Base-by-base conservation (phyloP, 92 coral and sea anemone species). In the Blastomussa wellsi region DNA sequence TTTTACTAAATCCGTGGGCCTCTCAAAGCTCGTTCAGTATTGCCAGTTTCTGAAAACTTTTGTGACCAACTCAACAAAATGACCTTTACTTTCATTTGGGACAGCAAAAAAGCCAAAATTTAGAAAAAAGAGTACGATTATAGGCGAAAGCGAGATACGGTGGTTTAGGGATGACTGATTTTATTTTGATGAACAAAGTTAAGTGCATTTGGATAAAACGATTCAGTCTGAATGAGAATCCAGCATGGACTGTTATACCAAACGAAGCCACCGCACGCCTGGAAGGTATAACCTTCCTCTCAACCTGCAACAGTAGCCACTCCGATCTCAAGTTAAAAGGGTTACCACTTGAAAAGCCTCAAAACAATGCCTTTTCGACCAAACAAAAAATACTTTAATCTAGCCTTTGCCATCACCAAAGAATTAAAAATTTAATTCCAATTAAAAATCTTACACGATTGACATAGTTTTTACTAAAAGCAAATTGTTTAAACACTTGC, bases 171-270 rank as follows among this genome's bases (percentile, higher is more conserved):
- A 78, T 86, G 84, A 79, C 31, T 7, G 82, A 68, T 24, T 86
- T 66, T 86, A 28, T 47, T 17, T 53, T n/a, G 7, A 19, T 47
- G 26, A 51, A 38, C 69, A 86, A 78, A 49, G 64, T 65, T 5
- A 78, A 85, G 35, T 65, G 36, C 31, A 73, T 49, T 7, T 84
- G 88, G 82, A 72, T 64, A 1, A 84, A 84, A 32, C 81, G 88
- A n/a, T 13, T 84, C 17, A 16, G 26, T 35, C 16, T 57, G 17
- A 35, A 39, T 8, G 20, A 31, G 32, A 41, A 80, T 80, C 16
- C 49, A 17, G 84, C 71, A 32, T 80, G 76, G 84, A 80, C 37
- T 22, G 73, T 68, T 68, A 68, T 68, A n/a, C n/a, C n/a, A n/a
- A n/a, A n/a, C n/a, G n/a, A n/a, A n/a, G n/a, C n/a, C n/a, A n/a